Evolutionary conservation across 2,888 invertebrate genomes (phyloP), one percentile per base, ranked within the genome.

Genomic region (Callimorpha dominula): DNA sequence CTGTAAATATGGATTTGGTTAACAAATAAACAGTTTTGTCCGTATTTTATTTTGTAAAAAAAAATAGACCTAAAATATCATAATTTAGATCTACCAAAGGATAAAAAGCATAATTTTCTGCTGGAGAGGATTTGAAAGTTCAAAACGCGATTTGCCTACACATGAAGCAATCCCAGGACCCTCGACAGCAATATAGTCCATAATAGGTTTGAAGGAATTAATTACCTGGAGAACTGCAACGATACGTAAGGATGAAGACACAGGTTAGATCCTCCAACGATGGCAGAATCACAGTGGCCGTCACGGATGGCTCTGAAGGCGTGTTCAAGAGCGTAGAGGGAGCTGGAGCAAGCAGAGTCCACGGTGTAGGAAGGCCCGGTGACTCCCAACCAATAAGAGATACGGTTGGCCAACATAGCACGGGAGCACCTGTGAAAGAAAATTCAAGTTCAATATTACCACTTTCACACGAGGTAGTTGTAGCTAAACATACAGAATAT

Each of bases 261-360:
- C 46, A 99, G 92, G 89, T 98, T 98, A 31, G 97, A 96, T 0
- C 99, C 99, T 8, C 98, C 99, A 5, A 99, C 98, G 71, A 99
- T 97, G 0, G 99, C 99, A 0, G 97, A 96, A 77, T 99, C 99
- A 86, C 99, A 98, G 77, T 97, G 97, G 0, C 98, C 99, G 80
- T 97, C 96, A 54, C 97, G 95, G 65, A 99, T 97, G 0, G 98
- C 96, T 67, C 96, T 96, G 89, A 97, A 98, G 17, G 98, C 98
- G 79, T 97, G 97, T 85, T 99, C 98, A 72, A 99, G 81, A 0
- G 99, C 99, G 83, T 98, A 97, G 81, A 99, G 96, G 12, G 99
- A 98, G 72, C 99, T 99, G n/a, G 99, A 99, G 90, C 99, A 99
- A 0, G 99, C 99, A 0, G 99, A 98, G 92, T 99, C 99, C 14